Evolutionary conservation across 2,113 vertebrate species (phyloP), one percentile per base, ranked within the genome.

Genomic region (Oncorhynchus gorbuscha): DNA sequence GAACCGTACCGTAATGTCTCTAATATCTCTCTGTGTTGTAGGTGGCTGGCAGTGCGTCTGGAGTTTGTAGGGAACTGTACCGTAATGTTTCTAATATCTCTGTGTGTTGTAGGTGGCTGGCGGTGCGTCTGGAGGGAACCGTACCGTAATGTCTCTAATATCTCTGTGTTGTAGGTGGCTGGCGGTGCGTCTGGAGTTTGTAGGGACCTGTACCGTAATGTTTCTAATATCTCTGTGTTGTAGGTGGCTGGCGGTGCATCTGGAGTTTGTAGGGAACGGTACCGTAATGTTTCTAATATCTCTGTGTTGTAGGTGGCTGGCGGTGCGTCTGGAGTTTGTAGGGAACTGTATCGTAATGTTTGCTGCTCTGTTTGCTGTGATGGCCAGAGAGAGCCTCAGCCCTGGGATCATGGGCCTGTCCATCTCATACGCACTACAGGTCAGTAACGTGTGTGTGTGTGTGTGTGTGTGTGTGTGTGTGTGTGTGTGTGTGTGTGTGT

Each of bases 381-480:
- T 96, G 0, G 94, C 94, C 67, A 93, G 97, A 81, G 84, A 92
- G 49, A 96, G 77, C 5, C 94, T 99, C 49, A 97, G 97, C 0
- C 92, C 97, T 0, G 98, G 98, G 13, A 79, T 98, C 62, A 94
- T 99, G 84, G 98, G 97, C 0, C 93, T 99, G 75, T 96, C 98
- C 0, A 94, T 99, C 74, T 98, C 97, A 2, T 99, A 99, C 26
- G 95, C 97, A 0, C 85, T 99, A 20, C 97, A 99, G 97, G 98
- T 98, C 85, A 87, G 28, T 48, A 5, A 4, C 1, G 3, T 14
- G 12, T 51, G 1, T 51, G 13, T 4, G 49, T 51, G 12, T 51
- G 49, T 51, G 39, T 39, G 35, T 39, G 35, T 7, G 35, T 39
- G 35, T 39, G 6, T 39, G 35, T 8, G 35, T 39, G 35, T 39